These are phyloP conservation scores for Pipra filicauda DNA, from an alignment of 2,113 vertebrate genomes.

Conservation along the genomic window DNA sequence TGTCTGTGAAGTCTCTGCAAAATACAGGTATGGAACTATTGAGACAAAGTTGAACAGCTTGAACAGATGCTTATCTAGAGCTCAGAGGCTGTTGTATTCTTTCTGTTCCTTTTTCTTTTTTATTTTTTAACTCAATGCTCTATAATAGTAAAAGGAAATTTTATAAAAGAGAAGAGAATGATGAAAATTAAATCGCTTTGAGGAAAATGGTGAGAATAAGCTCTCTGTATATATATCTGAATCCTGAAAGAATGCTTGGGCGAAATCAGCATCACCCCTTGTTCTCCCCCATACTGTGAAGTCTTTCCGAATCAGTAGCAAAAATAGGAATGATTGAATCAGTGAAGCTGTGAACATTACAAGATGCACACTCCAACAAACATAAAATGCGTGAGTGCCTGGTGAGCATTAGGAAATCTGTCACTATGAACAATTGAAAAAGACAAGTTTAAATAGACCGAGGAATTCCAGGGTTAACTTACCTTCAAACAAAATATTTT, in stretches of 20 bases:
- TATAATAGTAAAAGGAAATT: background rate
- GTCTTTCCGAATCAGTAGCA: constrained; percentile 48
- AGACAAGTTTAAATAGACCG: constrained; percentile 57
- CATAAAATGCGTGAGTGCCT: constrained; percentile 47
- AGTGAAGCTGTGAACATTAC: constrained; percentile 61
- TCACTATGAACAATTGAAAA: constrained; percentile 59
- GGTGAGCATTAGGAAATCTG: constrained; percentile 62
- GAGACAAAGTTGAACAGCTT: background rate
- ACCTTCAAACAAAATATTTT: constrained; percentile 20
- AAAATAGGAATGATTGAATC: constrained; percentile 58
- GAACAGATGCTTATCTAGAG: background rate
- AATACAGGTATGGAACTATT: background rate
- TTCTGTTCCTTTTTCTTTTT: background rate
- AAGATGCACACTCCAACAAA: constrained; percentile 59
- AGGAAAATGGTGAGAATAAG: background rate
- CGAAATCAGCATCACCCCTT: constrained; percentile 9
- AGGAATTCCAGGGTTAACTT: constrained; percentile 50
- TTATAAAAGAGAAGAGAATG: background rate
- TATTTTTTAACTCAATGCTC: background rate
- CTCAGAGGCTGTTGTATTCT: background rate
- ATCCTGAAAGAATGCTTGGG: constrained; percentile 10
- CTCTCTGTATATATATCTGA: constrained; percentile 22
- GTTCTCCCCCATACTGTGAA: constrained; percentile 37
- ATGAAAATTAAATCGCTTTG: background rate
- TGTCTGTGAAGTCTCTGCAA: background rate